Evolutionary conservation across 2,888 invertebrate species (phyloP), one percentile per base, ranked within the genome.

Genomic region (Syritta pipiens): DNA sequence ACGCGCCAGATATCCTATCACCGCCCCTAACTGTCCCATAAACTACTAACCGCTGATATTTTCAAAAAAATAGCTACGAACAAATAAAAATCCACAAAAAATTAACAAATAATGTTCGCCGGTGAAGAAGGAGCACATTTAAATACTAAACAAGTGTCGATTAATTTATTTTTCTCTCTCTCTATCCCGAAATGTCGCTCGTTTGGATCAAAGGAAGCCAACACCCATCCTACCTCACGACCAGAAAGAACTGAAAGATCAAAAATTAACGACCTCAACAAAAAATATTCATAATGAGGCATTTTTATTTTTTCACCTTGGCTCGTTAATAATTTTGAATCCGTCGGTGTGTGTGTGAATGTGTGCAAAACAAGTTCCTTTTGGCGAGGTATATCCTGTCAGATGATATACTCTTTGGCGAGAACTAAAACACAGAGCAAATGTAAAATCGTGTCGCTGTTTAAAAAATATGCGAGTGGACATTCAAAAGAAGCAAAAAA

Each of bases 271-370:
- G 81, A 81, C 81, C 75, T 69, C 75, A 75, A 69, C 75, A 53
- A 74, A 81, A 81, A 81, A 81, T 81, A 81, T 81, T 81, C 81
- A 81, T 81, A 81, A 81, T 81, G 81, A 81, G 81, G 75, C 81
- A 75, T 63, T 81, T 81, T 81, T 81, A 81, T 75, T 75, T 81
- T 53, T 74, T 59, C 81, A 75, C 69, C 68, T 81, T 75, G 51
- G 32, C 69, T 81, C 81, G 81, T 81, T 81, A 81, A 75, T 81
- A 81, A 81, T 75, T 81, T 81, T 69, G 75, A 75, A 42, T 75
- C 74, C 49, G 74, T 62, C 28, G 3, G 24, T 20, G 3, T 12
- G 14, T 19, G n/a, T 48, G 37, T 57, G 40, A 37, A 37, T 37
- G 37, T 30, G 19, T 55, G 35, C 49, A 40, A 81, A 81, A 81